These are phyloP conservation scores for Momotus momota DNA, from an alignment of 2,797 vertebrate genomes.

Conservation along the genomic window DNA sequence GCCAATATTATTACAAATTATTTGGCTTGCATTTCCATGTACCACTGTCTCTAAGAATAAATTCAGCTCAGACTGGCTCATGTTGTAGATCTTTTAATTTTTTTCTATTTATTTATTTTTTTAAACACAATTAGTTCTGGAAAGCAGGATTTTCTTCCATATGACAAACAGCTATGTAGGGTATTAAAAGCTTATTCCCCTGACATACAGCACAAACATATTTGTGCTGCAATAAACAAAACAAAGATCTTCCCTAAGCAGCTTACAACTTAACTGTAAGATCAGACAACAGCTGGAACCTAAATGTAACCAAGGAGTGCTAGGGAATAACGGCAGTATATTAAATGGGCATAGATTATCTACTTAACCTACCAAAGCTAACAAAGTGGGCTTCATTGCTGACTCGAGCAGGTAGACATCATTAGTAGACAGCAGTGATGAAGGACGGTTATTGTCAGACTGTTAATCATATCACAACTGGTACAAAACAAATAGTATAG, in stretches of 20 bases:
- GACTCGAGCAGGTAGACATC: neutral
- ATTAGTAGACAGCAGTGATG: neutral
- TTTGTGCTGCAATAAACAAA: constrained; percentile 36
- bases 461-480: neutral
- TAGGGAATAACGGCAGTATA: constrained; percentile 2
- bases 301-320: neutral
- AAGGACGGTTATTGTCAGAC: neutral
- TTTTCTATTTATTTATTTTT: neutral
- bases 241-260: neutral
- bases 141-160: neutral
- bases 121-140: neutral
- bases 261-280: neutral
- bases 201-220: neutral
- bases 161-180: neutral
- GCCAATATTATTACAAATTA: constrained; percentile 29
- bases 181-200: constrained; percentile 22
- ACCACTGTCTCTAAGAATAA: neutral
- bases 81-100: neutral
- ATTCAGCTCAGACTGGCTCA: neutral
- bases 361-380: constrained; percentile 1
- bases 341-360: neutral
- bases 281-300: constrained; percentile 34
- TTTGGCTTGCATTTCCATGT: constrained; percentile 20
- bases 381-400: neutral
- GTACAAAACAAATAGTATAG: neutral